Evolutionary conservation across 2,797 vertebrate species (phyloP), one percentile per base, ranked within the genome.

Genomic region (Threskiornis aethiopicus): DNA sequence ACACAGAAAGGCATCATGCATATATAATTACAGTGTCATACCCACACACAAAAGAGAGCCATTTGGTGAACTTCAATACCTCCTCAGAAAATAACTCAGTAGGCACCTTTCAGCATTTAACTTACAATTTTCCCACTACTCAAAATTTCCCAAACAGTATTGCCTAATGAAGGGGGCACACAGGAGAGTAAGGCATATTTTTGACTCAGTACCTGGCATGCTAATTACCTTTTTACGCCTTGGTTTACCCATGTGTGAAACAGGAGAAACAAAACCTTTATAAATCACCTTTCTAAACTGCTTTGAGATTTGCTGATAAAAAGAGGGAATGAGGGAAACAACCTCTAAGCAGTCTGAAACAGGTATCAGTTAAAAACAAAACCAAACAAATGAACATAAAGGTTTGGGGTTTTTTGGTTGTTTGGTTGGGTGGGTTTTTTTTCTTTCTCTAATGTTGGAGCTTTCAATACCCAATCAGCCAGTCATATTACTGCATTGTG

Each of bases 371-470:
- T 91, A 16, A 76, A 91, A 94, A 17, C 7, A 12, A 46, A 76
- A 42, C 2, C 12, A 70, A 62, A 51, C 13, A 35, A 86, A 86
- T 14, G 5, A 55, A 16, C 13, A 20, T 14, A 26, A 61, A 84
- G 28, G 1, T 33, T 42, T 47, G 15, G 39, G 13, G 17, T 0
- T 4, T 1, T 66, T 17, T 10, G 8, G 3, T 44, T 41, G 41
- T 41, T 41, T 41, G 41, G 41, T 41, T 41, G 13, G 37, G 37
- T 47, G 12, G 16, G 2, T 5, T 58, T 71, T 67, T 29, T 41
- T 41, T 3, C 39, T 87, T 70, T 46, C 18, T 72, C 10, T 75
- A 9, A 17, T 6, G 12, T 62, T 93, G 37, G 13, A 41, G 26
- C 15, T 92, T 82, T 37, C 90, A 79, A 66, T 16, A 57, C 11